Evolutionary conservation across 2,888 invertebrate genomes (phyloP), one percentile per base, ranked within the genome.

Genomic region (Brenthis daphne): DNA sequence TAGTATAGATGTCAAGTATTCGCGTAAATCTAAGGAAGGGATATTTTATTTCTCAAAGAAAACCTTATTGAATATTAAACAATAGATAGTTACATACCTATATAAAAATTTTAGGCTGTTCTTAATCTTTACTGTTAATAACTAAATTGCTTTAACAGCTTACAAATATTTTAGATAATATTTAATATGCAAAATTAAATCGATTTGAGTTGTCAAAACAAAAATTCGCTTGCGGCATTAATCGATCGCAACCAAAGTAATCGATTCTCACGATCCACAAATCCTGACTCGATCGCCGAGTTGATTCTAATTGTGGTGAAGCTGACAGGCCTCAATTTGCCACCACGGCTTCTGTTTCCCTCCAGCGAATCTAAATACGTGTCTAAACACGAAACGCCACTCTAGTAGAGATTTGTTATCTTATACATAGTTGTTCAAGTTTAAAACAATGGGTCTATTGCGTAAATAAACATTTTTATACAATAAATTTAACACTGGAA

Each of bases 191-290:
- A 1, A 48, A 29, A 11, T 29, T 29, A 60, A 57, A 53, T 37
- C 53, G 63, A 24, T 50, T 33, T 13, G 57, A 64, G 13, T 54
- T 55, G 11, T 55, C 53, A 55, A 58, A 13, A 57, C 60, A 60
- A 57, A 60, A 67, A 72, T 67, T 69, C 61, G 61, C 71, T 16
- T 37, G 56, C 48, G 47, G 69, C 67, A 57, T 61, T 65, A 67
- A 72, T 67, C 56, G 67, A 48, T 29, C 29, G 53, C 67, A 65
- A 74, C 67, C 56, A 57, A 64, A 67, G 66, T 72, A 74, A 74
- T 75, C 75, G 74, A 75, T 75, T 74, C 74, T 72, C 75, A 75
- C 72, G 74, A 72, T 71, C 61, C 55, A 63, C 56, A 61, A 69
- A 70, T 64, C 67, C 67, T 48, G 51, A 61, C 66, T 69, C 65